Evolutionary conservation across 2,888 invertebrate species (phyloP).

Genomic region (Coremacera marginata): DNA sequence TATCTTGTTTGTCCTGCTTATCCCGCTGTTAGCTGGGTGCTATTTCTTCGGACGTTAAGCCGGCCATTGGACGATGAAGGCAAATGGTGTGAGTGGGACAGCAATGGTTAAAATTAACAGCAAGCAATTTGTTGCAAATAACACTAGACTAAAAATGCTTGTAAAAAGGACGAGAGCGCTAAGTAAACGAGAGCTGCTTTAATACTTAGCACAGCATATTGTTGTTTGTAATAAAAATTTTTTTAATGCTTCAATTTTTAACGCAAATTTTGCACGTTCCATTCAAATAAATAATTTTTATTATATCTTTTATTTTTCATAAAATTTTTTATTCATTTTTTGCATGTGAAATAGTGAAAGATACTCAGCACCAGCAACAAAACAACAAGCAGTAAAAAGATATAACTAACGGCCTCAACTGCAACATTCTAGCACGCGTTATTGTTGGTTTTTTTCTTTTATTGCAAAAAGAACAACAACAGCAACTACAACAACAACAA

Average conservation of each 20-base stretch:
- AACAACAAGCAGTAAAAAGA: not conserved
- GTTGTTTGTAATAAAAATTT: slow-evolving; percentile 22
- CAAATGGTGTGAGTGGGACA: not conserved
- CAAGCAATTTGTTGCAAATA: not conserved
- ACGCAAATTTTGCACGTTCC: slow-evolving; percentile 34
- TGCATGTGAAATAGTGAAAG: slow-evolving; percentile 13
- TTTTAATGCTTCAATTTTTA: slow-evolving; percentile 13
- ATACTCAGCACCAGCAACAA: not conserved
- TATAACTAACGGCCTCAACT: slow-evolving; percentile 6
- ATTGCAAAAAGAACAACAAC: slow-evolving; percentile 7
- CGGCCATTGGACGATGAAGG: not conserved
- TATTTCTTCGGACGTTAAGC: not conserved
- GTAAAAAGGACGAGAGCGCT: not conserved
- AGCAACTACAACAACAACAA: slow-evolving; percentile 21
- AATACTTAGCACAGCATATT: slow-evolving; percentile 19
- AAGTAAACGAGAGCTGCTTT: not conserved
- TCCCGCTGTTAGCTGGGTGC: not conserved
- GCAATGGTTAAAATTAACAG: not conserved
- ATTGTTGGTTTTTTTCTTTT: not conserved
- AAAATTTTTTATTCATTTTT: slow-evolving; percentile 27
- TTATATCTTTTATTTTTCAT: slow-evolving; percentile 11
- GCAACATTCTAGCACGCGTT: slow-evolving; percentile 23
- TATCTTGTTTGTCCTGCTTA: slow-evolving; percentile 12
- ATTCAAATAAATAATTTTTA: slow-evolving; percentile 34
- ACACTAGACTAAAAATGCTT: not conserved